Evolutionary conservation across 2,797 vertebrate species (phyloP).

Genomic region (Coregonus ussuriensis): DNA sequence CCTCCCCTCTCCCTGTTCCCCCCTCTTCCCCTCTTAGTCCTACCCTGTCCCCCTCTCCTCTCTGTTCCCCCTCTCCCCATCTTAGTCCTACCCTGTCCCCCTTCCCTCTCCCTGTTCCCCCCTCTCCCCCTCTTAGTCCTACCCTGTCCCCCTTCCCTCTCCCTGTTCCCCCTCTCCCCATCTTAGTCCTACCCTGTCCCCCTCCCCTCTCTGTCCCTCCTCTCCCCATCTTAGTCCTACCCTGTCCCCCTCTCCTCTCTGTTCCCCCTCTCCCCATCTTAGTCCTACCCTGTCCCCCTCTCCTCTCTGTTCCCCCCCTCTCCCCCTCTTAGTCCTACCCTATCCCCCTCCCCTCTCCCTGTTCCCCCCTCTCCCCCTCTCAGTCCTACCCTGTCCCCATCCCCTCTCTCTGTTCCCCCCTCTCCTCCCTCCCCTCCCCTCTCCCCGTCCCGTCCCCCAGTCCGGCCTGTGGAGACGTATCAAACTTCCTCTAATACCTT

Average conservation of each 20-base stretch:
- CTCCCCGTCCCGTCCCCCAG: constrained; percentile 30
- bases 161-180: background rate
- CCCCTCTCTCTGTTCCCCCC: constrained; percentile 8
- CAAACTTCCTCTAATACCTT: constrained; percentile 74
- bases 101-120: background rate
- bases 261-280: too few species aligned
- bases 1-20: background rate
- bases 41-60: background rate
- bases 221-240: background rate
- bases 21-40: background rate
- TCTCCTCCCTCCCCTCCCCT: too few species aligned
- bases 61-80: too few species aligned
- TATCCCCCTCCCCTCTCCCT: background rate
- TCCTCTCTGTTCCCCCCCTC: background rate
- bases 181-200: background rate
- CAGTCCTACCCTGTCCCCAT: background rate
- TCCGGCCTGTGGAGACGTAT: constrained; percentile 68
- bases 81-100: background rate
- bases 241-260: background rate
- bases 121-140: too few species aligned
- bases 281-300: too few species aligned
- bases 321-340: background rate
- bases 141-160: background rate
- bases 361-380: background rate
- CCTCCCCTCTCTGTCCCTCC: constrained; percentile 4